Evolutionary conservation across 1,140 invertebrate species (phyloP), one percentile per base, ranked within the genome.

Genomic region (Bombus terrestris): DNA sequence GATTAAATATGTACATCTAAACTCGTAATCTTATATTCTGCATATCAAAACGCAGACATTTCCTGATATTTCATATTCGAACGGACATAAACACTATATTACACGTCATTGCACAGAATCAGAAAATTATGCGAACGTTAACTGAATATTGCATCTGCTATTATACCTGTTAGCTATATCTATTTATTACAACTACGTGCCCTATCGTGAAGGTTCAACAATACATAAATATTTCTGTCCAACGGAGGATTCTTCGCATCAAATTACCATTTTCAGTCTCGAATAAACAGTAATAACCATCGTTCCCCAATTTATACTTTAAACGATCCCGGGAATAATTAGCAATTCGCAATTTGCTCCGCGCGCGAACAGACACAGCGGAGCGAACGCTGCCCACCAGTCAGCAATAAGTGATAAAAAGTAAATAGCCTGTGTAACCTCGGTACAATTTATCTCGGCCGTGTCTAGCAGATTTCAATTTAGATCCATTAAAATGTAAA

Each of bases 401-500:
- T 74, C 83, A 74, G 77, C 74, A 80, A 82, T 81, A 77, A 88
- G 68, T 83, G 82, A 90, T 89, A 89, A 89, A 89, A 92, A 90
- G 90, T 89, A 90, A 92, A 91, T 88, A 74, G 82, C 75, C 76
- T 72, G 81, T 69, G 84, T 81, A 86, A 86, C 83, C 79, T 47
- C 66, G 22, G n/a, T 41, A 75, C 83, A 86, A 92, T 92, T 92
- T 91, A 92, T 92, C 89, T 88, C 81, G 73, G 66, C 43, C 66
- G 69, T 37, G 71, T 81, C 68, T 66, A 86, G 86, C 86, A 92
- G 92, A 92, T 92, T 92, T 92, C 90, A 92, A 92, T 92, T 92
- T 92, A 92, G 92, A 92, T 92, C 92, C 88, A 92, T 92, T 92
- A 92, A 92, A 92, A 92, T 92, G 91, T 88, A 92, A 92, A 92